Percentiles rank a stretch among this genome's conserved stretches.
phyloP scores from a whole-genome alignment of 64 coral and sea anemone genomes.

The Montipora foliosa region DNA sequence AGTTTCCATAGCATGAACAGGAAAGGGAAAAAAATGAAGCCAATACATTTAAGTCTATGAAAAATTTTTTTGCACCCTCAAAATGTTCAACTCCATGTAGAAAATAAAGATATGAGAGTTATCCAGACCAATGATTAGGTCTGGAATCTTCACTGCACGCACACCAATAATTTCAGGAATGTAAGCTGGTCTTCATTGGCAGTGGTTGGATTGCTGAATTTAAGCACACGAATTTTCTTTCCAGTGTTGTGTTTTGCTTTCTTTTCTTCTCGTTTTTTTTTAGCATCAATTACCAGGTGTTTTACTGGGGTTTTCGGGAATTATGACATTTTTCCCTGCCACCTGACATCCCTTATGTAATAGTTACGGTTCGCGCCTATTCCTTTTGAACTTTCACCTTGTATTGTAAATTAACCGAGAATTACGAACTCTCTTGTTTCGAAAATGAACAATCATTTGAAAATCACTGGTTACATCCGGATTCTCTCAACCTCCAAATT shows the following conservation, averaged over 20 bases:
- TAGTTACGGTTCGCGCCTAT: not conserved
- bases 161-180: slow-evolving; percentile 11
- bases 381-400: not conserved
- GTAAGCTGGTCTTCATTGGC: not conserved
- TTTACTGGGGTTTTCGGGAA: not conserved
- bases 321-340: not conserved
- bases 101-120: not conserved
- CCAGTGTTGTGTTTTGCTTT: too few species aligned
- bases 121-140: not conserved
- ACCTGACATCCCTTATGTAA: not conserved
- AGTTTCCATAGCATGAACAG: too few species aligned
- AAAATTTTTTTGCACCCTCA: too few species aligned
- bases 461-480: too few species aligned
- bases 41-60: too few species aligned
- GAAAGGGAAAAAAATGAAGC: too few species aligned
- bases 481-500: too few species aligned
- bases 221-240: too few species aligned
- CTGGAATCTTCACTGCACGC: slow-evolving; percentile 5
- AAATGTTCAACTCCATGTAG: not conserved
- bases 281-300: not conserved
- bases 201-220: not conserved
- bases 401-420: not conserved
- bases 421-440: not conserved
- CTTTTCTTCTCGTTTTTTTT: too few species aligned
- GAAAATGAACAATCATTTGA: too few species aligned